A percentile compares a stretch with the other conserved stretches of the same genome.
Conservation (phyloP, 2,113 vertebrate genomes). For the Pithys albifrons region DNA sequence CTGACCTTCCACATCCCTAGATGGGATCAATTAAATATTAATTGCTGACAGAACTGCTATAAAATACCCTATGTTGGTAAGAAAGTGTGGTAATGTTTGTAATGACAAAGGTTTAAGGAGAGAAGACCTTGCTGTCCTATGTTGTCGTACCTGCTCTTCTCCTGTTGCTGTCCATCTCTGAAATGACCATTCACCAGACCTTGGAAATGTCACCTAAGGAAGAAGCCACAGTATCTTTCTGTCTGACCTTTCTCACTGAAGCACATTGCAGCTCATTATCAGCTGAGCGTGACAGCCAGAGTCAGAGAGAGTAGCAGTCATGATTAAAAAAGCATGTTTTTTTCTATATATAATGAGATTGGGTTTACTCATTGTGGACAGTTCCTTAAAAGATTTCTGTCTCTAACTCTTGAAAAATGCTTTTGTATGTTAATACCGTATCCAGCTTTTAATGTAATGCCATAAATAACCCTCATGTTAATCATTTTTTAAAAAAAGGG, state of each 20-base stretch:
- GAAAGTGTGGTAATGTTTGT: background rate
- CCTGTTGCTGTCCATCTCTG: background rate
- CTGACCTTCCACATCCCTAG: background rate
- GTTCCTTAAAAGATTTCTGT: conserved; percentile 1
- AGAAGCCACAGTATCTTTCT: background rate
- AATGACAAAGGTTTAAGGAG: background rate
- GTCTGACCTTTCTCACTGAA: background rate
- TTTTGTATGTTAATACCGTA: conserved; percentile 12
- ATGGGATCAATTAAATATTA: background rate
- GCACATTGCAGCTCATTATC: background rate
- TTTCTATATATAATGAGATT: background rate
- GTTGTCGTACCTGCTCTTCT: background rate
- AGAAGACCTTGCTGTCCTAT: background rate
- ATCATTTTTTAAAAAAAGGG: background rate
- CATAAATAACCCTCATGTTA: conserved; percentile 73
- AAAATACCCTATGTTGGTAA: background rate
- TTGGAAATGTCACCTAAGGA: background rate
- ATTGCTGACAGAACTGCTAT: background rate
- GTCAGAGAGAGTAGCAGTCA: background rate
- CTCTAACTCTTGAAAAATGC: conserved; percentile 25
- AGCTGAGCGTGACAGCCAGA: background rate
- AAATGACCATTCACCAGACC: background rate
- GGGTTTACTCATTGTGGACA: background rate
- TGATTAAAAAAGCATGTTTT: background rate
- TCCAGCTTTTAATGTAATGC: conserved; percentile 27